Evolutionary conservation across 2,113 vertebrate genomes (phyloP), one percentile per base, ranked within the genome.

Genomic region (Chaetura pelagica): DNA sequence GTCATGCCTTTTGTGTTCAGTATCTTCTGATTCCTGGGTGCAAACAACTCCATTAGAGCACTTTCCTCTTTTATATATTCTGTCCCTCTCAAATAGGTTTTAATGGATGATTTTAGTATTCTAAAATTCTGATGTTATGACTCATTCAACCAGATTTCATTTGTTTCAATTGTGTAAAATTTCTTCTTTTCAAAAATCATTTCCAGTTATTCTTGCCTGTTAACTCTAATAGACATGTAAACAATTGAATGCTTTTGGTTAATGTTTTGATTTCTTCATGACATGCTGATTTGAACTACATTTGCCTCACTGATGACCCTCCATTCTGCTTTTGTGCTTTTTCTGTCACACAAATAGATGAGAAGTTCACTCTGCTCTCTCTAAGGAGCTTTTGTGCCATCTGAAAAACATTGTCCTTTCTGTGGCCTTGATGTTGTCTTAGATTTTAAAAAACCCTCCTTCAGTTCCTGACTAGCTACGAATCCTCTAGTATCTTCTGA

Each of bases 331-430:
- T 81, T 62, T 27, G 44, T 71, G 22, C 3, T 73, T 86, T 91
- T 88, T 51, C 44, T 62, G 8, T 66, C 29, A 87, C 7, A 5
- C 16, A 57, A 40, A 34, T 2, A 67, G 32, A 32, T 0, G 0
- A 69, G n/a, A 81, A 26, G 14, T 76, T 59, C 27, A 20, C 7
- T 85, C 5, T 61, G 22, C 21, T 79, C 9, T 16, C 9, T 80
- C 54, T 62, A 42, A 72, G n/a, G 32, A 73, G 6, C 11, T 42
- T 89, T 21, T 0, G 0, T 40, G 9, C 1, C 11, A 26, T 44
- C 21, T 80, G 57, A 90, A 94, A 73, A 38, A 63, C 9, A 11
- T 8, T 46, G 12, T 48, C 18, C 18, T 75, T 62, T 68, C 61
- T 9, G 2, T 24, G 38, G 16, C 35, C 23, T 49, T 63, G 30